Base-by-base conservation (phyloP, 2,113 vertebrate species). In the Mohoua ochrocephala region DNA sequence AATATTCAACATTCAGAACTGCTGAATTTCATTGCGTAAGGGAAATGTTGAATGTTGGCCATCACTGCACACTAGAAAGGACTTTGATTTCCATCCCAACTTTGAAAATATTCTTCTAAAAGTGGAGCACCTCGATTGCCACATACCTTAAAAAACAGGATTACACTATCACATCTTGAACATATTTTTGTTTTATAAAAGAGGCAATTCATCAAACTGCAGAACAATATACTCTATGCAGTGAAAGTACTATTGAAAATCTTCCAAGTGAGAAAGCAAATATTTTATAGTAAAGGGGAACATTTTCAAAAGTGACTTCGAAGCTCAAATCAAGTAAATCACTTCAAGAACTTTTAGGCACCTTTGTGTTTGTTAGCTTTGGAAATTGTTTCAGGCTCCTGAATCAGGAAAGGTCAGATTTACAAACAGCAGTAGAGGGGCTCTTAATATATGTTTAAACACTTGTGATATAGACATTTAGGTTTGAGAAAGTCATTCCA, bases 101-200 rank as follows among this genome's bases (percentile, higher is more conserved):
- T 54, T 73, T 27, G 22, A 93, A 91, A 83, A 50, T 50, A 76
- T 42, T 80, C 10, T 54, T 76, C 63, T 71, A 37, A 74, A 69
- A 70, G 2, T 42, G 11, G 44, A 91, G 80, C 6, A n/a, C 53
- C 33, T 69, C 61, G 44, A 78, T 53, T 79, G 45, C 13, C 41
- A 82, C 23, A n/a, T 78, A 70, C 37, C 39, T 78, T 54, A 77
- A 74, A 77, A 70, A 77, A 6, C 54, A 78, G 15, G 27, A 65
- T 68, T 91, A 64, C 22, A 63, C 22, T 83, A 77, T 63, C 71
- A 54, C 47, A 96, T 95, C 84, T 94, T 96, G 94, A 95, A 93
- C 35, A 31, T 53, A 94, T 96, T 94, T 93, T 90, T 92, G 20
- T 67, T 83, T 91, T 87, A 92, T 89, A 67, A 89, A 86, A 70